A percentile compares a stretch with the other conserved stretches of the same genome.
Conservation (phyloP, 2,888 invertebrate species). For the Drosophila dives region DNA sequence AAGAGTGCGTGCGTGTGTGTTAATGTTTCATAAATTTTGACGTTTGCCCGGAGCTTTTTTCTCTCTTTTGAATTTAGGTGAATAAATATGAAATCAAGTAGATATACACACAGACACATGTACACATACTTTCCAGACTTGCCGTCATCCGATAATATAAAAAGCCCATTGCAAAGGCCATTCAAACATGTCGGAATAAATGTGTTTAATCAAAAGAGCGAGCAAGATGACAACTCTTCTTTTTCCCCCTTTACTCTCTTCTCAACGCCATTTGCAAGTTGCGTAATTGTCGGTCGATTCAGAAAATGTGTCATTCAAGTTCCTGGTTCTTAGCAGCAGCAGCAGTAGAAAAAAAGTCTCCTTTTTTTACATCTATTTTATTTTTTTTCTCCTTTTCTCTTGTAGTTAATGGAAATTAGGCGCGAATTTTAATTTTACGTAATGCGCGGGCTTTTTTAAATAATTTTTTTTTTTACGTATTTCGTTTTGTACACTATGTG, state of each 20-base stretch:
- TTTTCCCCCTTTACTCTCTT: slow-evolving; percentile 33
- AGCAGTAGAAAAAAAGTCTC: slow-evolving; percentile 9
- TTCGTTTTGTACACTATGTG: slow-evolving; percentile 29
- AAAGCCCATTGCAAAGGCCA: slow-evolving; percentile 71
- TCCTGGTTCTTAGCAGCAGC: slow-evolving; percentile 49
- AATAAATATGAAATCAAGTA: slow-evolving; percentile 52
- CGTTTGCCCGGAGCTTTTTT: slow-evolving; percentile 69
- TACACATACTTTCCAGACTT: slow-evolving; percentile 59
- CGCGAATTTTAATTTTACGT: slow-evolving; percentile 70
- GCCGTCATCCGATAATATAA: slow-evolving; percentile 70
- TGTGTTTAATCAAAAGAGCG: slow-evolving; percentile 44
- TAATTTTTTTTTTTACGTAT: not conserved
- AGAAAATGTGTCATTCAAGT: slow-evolving; percentile 81
- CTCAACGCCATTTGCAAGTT: slow-evolving; percentile 72
- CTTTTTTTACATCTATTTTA: slow-evolving; percentile 9
- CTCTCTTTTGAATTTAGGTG: slow-evolving; percentile 60
- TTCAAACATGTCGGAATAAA: slow-evolving; percentile 58
- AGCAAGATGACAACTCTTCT: slow-evolving; percentile 44
- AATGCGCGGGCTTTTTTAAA: slow-evolving; percentile 56
- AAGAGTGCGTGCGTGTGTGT: slow-evolving; percentile 17
- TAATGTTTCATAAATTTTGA: slow-evolving; percentile 75
- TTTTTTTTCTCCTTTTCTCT: not conserved
- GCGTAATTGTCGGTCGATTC: slow-evolving; percentile 74
- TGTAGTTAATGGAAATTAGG: slow-evolving; percentile 13
- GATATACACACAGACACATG: slow-evolving; percentile 39